Percentiles rank a stretch among this genome's conserved stretches.
phyloP scores from a whole-genome alignment of 2,888 invertebrate genomes.

The Drosophila ustulata region DNA sequence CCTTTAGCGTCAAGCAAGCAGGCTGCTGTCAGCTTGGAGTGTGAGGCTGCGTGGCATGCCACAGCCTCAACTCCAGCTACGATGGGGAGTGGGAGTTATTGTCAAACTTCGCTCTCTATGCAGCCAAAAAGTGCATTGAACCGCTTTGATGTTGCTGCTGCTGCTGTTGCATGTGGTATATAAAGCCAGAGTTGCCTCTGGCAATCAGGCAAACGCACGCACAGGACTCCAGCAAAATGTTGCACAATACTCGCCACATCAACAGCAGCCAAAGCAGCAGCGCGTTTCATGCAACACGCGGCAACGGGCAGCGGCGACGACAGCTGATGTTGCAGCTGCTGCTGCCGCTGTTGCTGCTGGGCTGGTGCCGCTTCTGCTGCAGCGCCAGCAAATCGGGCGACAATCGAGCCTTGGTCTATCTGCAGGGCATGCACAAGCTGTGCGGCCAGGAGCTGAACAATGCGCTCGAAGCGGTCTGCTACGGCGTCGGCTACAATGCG shows the following conservation, averaged over 20 bases:
- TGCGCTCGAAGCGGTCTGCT: slow-evolving; percentile 66
- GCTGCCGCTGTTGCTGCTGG: slow-evolving; percentile 23
- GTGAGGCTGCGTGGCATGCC: slow-evolving; percentile 15
- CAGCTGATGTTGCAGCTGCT: slow-evolving; percentile 25
- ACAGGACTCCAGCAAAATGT: slow-evolving; percentile 55
- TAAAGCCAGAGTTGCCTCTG: slow-evolving; percentile 52
- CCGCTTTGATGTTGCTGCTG: slow-evolving; percentile 24
- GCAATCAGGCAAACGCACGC: slow-evolving; percentile 26
- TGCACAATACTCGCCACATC: slow-evolving; percentile 32
- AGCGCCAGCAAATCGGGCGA: slow-evolving; percentile 11
- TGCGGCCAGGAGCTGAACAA: slow-evolving; percentile 68
- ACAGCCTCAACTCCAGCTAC: neutral
- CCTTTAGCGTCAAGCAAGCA: slow-evolving; percentile 53
- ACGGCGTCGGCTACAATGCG: slow-evolving; percentile 60
- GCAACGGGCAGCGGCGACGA: slow-evolving; percentile 4
- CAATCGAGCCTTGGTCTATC: slow-evolving; percentile 26
- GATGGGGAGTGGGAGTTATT: too few species aligned
- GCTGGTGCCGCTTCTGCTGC: slow-evolving; percentile 20
- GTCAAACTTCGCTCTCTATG: slow-evolving; percentile 23
- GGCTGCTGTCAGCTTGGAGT: neutral
- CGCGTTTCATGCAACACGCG: slow-evolving; percentile 24
- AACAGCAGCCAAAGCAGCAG: slow-evolving; percentile 23
- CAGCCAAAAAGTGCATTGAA: slow-evolving; percentile 73
- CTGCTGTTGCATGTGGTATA: slow-evolving; percentile 45
- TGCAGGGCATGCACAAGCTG: slow-evolving; percentile 59